These are phyloP conservation scores for Zaprionus tsacasi DNA, from an alignment of 1,140 invertebrate genomes.

Conservation along the genomic window DNA sequence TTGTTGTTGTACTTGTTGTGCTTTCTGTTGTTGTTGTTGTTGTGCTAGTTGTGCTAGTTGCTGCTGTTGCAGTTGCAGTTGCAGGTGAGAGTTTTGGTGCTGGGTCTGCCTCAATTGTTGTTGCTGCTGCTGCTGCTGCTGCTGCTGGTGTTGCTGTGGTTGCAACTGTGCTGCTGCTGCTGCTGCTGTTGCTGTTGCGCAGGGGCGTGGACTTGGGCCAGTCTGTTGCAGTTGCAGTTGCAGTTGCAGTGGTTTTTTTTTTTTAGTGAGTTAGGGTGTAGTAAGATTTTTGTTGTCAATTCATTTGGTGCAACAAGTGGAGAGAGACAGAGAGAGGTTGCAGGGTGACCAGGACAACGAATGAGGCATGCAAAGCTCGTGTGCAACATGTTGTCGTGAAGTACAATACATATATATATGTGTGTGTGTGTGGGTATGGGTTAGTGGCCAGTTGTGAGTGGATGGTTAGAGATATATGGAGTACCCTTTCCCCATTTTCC, in stretches of 20 bases:
- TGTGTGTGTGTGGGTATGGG: constrained; percentile 5
- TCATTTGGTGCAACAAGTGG: constrained; percentile 70
- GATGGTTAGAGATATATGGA: constrained; percentile 55
- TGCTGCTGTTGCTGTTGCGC: too few relatives aligned
- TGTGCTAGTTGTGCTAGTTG: constrained; percentile 35
- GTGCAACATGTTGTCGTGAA: constrained; percentile 23
- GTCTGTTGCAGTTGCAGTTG: constrained; percentile 52
- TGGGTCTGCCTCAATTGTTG: constrained; percentile 23
- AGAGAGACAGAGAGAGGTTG: constrained; percentile 23
- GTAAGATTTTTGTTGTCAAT: constrained; percentile 70
- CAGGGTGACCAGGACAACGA: constrained; percentile 23
- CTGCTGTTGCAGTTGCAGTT: constrained; percentile 23
- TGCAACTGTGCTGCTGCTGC: constrained; percentile 4
- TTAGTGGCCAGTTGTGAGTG: constrained; percentile 66
- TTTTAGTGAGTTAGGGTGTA: constrained; percentile 73
- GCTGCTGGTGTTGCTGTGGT: constrained; percentile 16
- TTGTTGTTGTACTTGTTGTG: constrained; percentile 40
- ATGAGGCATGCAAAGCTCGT: constrained; percentile 41
- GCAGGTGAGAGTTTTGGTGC: constrained; percentile 9
- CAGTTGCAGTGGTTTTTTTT: constrained; percentile 48
- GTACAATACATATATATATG: constrained; percentile 5
- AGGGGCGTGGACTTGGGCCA: constrained; percentile 74
- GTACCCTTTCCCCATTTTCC: too few relatives aligned
- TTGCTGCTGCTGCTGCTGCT: constrained; percentile 8
- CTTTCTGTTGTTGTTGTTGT: constrained; percentile 30